Evolutionary conservation across 1,140 invertebrate species (phyloP), one percentile per base, ranked within the genome.

Genomic region (Brachionus manjavacas): DNA sequence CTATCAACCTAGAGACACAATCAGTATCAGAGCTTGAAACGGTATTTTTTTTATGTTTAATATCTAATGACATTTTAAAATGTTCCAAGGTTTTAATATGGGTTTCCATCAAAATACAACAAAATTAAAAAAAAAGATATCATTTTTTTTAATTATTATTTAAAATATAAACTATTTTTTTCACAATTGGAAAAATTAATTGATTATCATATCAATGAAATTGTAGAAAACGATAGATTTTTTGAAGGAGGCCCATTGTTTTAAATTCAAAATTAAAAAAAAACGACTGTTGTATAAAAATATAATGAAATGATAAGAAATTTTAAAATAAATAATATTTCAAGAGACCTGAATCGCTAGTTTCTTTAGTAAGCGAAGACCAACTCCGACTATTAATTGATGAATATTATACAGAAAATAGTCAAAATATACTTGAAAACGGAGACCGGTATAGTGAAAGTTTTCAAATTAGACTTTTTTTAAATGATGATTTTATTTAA

Each of bases 381-480:
- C 72, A 76, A 14, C 25, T 76, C 11, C 52, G 43, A 25, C 25
- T 25, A 25, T 20, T 76, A 12, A 76, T 76, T 49, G 76, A 79
- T 79, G 76, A 79, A n/a, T 79, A 79, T 79, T 55, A 79, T 16
- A 35, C 20, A 16, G 76, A 80, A 60, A 60, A 60, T 41, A 60
- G 49, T 39, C 52, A 60, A 60, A 80, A 60, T 60, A 60, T 79
- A 14, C 11, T 79, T 39, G 31, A 80, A 60, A 60, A 60, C 41
- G 52, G 52, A 4, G 31, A 60, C 11, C 16, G 28, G 76, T 80
- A 60, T 16, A 16, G 23, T 1, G 7, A 74, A 39, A 20, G 1
- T n/a, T 41, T 41, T 72, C 16, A n/a, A n/a, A n/a, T 70, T 72
- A 43, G 14, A 4, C 1, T 31, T 55, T 49, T 41, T 52, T 46